phyloP scores from a whole-genome alignment of 2,797 vertebrate species.

The Selene dorsalis region DNA sequence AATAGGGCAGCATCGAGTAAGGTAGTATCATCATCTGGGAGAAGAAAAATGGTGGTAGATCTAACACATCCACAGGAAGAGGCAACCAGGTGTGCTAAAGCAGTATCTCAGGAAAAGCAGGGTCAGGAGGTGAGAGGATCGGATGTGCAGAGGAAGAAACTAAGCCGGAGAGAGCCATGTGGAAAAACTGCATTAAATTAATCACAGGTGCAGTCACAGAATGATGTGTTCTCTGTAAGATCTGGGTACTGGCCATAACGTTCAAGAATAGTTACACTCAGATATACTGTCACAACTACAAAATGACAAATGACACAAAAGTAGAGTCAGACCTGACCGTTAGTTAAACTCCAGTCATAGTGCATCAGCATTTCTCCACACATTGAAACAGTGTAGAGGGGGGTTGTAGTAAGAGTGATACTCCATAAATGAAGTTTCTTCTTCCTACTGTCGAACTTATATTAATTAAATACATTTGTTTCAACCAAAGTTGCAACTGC shows the following conservation, averaged over 20 bases:
- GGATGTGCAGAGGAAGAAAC: conserved; percentile 17
- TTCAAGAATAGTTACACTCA: conserved; percentile 10
- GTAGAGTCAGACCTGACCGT: not conserved
- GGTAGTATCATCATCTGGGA: conserved; percentile 16
- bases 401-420: no score
- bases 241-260: conserved; percentile 2
- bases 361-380: not conserved
- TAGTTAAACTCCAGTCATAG: not conserved
- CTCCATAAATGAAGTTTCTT: not conserved
- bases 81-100: conserved; percentile 61
- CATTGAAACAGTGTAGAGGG: not conserved
- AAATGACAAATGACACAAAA: not conserved
- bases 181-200: conserved; percentile 53
- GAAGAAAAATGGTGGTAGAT: conserved; percentile 59
- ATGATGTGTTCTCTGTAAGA: conserved; percentile 3
- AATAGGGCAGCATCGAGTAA: conserved; percentile 48
- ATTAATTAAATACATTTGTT: no score
- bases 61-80: conserved; percentile 42
- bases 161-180: conserved; percentile 23
- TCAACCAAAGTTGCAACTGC: no score
- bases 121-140: conserved; percentile 57
- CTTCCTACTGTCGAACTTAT: not conserved
- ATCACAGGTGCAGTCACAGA: conserved; percentile 32
- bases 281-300: not conserved
- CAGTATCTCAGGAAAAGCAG: conserved; percentile 35